Conservation (phyloP, 2,113 vertebrate genomes). For the Ceyx margarethae region DNA sequence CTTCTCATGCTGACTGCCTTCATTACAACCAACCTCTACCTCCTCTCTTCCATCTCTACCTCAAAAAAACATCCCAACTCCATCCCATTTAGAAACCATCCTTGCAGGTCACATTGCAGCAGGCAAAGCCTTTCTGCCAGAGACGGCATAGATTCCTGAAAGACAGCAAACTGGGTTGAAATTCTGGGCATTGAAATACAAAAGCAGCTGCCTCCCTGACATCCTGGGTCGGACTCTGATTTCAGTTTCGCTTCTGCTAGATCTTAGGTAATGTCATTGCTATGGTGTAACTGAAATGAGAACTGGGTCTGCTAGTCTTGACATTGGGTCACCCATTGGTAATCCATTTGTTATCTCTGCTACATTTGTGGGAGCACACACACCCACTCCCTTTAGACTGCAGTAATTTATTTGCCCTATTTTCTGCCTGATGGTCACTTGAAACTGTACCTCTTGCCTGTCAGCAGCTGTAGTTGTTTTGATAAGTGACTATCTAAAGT, state of each 20-base stretch:
- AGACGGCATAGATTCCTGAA: not conserved
- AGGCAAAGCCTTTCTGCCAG: constrained; percentile 10
- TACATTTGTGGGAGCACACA: not conserved
- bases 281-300: not conserved
- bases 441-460: constrained; percentile 47
- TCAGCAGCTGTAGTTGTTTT: constrained; percentile 57
- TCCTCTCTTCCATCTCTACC: not conserved
- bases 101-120: not conserved
- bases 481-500: constrained; percentile 36
- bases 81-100: not conserved
- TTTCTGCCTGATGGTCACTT: constrained; percentile 38
- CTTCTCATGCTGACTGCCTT: not conserved
- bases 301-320: constrained; percentile 3
- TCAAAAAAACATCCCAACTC: not conserved
- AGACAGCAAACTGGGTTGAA: constrained; percentile 47
- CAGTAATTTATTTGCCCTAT: constrained; percentile 47
- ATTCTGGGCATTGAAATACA: constrained; percentile 32
- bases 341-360: constrained; percentile 15
- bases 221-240: constrained; percentile 8
- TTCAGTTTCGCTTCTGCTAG: constrained; percentile 35
- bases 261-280: not conserved
- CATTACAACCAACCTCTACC: not conserved
- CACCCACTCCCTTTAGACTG: not conserved
- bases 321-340: not conserved
- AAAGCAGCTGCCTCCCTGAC: constrained; percentile 45